A percentile compares a stretch with the other conserved stretches of the same genome.
Evolutionary conservation across 2,797 vertebrate species (phyloP).

Genomic region (Enteromius viviparus): DNA sequence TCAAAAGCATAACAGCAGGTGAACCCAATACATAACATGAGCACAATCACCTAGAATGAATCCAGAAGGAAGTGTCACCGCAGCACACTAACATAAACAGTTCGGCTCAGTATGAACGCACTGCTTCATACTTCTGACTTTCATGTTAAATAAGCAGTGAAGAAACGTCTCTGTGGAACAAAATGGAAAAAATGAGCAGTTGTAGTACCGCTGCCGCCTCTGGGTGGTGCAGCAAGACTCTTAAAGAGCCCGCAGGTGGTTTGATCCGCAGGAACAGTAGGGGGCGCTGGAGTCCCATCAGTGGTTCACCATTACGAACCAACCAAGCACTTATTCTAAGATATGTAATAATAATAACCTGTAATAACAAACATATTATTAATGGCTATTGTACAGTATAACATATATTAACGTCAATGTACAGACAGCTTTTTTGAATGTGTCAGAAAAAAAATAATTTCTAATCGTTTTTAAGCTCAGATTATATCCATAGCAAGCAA

Average conservation of each 20-base stretch:
- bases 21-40: conserved; percentile 39
- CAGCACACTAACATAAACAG: conserved; percentile 3
- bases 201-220: conserved; percentile 3
- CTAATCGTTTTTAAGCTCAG: conserved; percentile 41
- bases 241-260: not conserved
- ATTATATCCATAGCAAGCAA: conserved; percentile 46
- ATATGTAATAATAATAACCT: conserved; percentile 48
- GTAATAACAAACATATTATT: conserved; percentile 51
- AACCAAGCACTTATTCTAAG: conserved; percentile 47
- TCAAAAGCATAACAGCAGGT: conserved; percentile 28
- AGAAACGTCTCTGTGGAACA: conserved; percentile 9
- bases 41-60: conserved; percentile 36
- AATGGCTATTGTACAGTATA: conserved; percentile 56
- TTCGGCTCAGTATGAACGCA: not conserved
- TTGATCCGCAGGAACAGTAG: conserved; percentile 20
- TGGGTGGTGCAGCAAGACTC: conserved; percentile 21
- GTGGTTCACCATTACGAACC: conserved; percentile 33
- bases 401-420: conserved; percentile 69
- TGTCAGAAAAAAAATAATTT: conserved; percentile 57
- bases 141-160: not conserved
- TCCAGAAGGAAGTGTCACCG: not conserved
- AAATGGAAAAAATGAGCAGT: not conserved
- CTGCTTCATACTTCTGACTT: conserved; percentile 15
- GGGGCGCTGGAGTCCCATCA: conserved; percentile 17
- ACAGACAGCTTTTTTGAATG: conserved; percentile 80